These are phyloP conservation scores for Hydrophis major DNA, from an alignment of 2,797 vertebrate genomes.

Conservation along the genomic window DNA sequence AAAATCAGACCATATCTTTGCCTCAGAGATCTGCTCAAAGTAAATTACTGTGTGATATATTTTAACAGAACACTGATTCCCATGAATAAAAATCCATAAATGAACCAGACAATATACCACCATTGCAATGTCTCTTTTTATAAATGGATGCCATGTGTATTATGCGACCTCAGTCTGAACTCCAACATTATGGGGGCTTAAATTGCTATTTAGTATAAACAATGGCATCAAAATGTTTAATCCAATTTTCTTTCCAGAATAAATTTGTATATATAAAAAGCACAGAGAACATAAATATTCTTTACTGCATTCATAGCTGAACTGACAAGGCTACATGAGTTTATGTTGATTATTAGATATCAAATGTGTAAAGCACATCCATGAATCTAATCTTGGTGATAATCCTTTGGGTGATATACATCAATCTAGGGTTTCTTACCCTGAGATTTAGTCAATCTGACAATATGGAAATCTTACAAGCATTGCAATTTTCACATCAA, in stretches of 20 bases:
- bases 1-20: background rate
- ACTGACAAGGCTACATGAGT: conserved; percentile 26
- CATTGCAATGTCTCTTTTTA: conserved; percentile 14
- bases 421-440: conserved; percentile 10
- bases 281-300: conserved; percentile 41
- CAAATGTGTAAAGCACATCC: conserved; percentile 34
- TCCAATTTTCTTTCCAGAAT: conserved; percentile 31
- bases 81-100: conserved; percentile 21
- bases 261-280: conserved; percentile 29
- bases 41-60: background rate
- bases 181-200: conserved; percentile 21
- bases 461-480: conserved; percentile 63
- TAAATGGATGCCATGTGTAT: conserved; percentile 12
- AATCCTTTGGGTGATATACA: conserved; percentile 38
- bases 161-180: conserved; percentile 10
- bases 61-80: background rate
- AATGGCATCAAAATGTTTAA: conserved; percentile 36
- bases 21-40: background rate
- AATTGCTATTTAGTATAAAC: conserved; percentile 40
- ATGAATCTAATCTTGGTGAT: background rate
- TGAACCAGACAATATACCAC: background rate
- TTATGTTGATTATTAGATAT: conserved; percentile 58
- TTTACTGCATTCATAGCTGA: conserved; percentile 47
- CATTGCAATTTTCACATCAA: conserved; percentile 65
- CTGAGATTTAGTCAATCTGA: conserved; percentile 57